Evolutionary conservation across 2,113 vertebrate genomes (phyloP).

Genomic region (Tyto alba): DNA sequence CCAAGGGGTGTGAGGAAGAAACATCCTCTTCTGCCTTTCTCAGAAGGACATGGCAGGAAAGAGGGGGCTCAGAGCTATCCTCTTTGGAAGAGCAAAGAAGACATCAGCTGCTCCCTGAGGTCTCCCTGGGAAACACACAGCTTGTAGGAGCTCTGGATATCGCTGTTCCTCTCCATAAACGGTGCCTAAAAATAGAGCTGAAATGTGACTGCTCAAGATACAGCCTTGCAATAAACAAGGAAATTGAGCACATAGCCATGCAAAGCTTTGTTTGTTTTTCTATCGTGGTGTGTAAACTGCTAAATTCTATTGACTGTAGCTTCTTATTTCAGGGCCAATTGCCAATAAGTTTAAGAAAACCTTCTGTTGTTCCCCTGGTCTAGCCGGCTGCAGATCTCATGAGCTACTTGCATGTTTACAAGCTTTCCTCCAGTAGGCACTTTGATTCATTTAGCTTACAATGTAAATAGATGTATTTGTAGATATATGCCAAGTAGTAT

Average conservation of each 20-base stretch:
- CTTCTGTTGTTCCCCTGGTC: background rate
- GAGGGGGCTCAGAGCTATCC: background rate
- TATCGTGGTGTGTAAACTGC: background rate
- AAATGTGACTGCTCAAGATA: constrained; percentile 17
- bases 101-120: background rate
- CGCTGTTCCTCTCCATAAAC: background rate
- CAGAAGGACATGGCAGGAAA: background rate
- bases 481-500: background rate
- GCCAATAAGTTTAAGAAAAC: background rate
- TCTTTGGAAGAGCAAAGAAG: background rate
- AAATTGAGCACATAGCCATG: background rate
- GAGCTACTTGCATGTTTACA: background rate
- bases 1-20: background rate
- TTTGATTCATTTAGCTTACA: background rate
- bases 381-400: background rate
- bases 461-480: background rate
- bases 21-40: background rate
- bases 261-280: constrained; percentile 15
- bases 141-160: background rate
- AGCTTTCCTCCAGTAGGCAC: background rate
- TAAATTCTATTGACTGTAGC: background rate
- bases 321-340: background rate
- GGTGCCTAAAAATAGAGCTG: constrained; percentile 32
- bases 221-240: background rate
- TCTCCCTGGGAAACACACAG: background rate